Evolutionary conservation across 2,113 vertebrate genomes (phyloP), one percentile per base, ranked within the genome.

Genomic region (Lophochroa leadbeateri): DNA sequence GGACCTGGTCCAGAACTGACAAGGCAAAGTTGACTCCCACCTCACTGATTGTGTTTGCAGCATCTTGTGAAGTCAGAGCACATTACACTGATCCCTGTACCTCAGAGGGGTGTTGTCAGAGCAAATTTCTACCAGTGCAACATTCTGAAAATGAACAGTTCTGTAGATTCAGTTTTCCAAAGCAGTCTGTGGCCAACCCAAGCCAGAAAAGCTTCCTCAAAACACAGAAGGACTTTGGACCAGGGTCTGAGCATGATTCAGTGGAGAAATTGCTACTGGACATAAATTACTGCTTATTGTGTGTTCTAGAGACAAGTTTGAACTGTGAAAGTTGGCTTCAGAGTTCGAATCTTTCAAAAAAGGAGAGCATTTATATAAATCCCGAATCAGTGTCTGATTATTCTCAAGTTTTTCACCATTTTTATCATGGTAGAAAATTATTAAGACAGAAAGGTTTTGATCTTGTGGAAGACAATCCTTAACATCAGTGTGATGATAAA

Each of bases 21-120:
- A 1, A 47, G 89, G 52, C 69, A 82, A 57, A 84, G 86, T 1
- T 82, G 77, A 71, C 24, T 96, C 69, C 80, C 72, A 27, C 17
- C 3, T 1, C 65, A 71, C 57, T 75, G 82, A 86, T 58, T 76
- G 64, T 82, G 68, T 75, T 90, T 3, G 0, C 60, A 78, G 94
- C 76, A 25, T 31, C 18, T 68, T 82, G 92, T 86, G 82, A 47
- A 94, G 94, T 92, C 92, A 57, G 82, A 89, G 69, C 82, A 46
- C 9, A 6, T 96, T 86, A 71, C 57, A 2, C 39, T 88, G 92
- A 90, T 86, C 68, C 52, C 57, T 61, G 76, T 14, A 68, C 85
- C 88, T 95, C 93, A 64, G 60, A 92, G 92, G 72, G 74, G 13
- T 96, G 64, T 88, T 93, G 96, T 95, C 95, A 97, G 88, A 93